Evolutionary conservation across 2,888 invertebrate species (phyloP).

Genomic region (Pammene aurita): DNA sequence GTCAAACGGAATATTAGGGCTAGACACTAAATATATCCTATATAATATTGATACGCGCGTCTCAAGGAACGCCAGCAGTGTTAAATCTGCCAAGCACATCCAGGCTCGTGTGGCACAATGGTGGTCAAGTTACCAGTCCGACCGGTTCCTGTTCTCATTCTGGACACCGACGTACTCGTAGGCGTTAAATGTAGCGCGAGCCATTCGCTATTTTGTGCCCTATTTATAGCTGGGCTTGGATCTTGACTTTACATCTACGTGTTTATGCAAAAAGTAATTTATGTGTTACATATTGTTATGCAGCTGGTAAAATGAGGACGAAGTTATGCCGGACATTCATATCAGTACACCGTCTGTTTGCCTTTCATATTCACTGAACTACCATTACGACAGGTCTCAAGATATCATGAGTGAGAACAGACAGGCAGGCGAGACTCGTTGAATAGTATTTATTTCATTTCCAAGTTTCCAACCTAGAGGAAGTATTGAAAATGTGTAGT

Average conservation of each 20-base stretch:
- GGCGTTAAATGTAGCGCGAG: constrained; percentile 42
- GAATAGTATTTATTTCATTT: no score
- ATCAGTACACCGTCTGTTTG: no score
- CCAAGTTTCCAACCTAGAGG: no score
- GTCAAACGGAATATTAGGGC: no score
- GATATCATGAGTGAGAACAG: no score
- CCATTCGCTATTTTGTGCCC: constrained; percentile 20
- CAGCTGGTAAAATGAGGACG: not conserved
- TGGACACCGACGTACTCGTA: constrained; percentile 41
- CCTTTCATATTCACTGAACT: no score
- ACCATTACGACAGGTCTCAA: no score
- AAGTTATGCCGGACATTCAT: not conserved
- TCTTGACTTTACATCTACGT: constrained; percentile 8
- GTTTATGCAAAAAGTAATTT: not conserved
- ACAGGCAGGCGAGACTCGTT: no score
- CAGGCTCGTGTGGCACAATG: constrained; percentile 59
- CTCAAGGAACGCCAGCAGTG: constrained; percentile 16
- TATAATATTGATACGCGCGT: not conserved
- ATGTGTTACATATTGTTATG: constrained; percentile 6
- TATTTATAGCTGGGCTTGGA: constrained; percentile 30
- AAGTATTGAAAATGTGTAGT: no score
- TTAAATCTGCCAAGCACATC: constrained; percentile 38
- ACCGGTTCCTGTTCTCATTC: constrained; percentile 62
- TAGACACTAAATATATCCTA: not conserved
- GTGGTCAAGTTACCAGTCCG: constrained; percentile 65